Evolutionary conservation across 2,797 vertebrate genomes (phyloP).

Genomic region (Chelmon rostratus): DNA sequence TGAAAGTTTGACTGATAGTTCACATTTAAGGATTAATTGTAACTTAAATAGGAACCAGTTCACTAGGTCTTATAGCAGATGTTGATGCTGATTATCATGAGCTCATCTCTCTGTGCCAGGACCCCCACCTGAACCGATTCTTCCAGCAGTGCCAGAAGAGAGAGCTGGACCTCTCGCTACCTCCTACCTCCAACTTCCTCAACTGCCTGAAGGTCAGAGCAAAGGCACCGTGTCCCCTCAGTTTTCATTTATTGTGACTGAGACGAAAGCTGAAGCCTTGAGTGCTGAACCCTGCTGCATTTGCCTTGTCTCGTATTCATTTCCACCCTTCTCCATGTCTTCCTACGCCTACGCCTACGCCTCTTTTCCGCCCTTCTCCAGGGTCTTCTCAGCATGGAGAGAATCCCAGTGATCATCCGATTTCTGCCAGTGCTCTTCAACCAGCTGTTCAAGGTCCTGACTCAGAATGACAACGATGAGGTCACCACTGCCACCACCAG

Average conservation of each 20-base stretch:
- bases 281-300: background rate
- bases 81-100: conserved; percentile 39
- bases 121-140: conserved; percentile 94
- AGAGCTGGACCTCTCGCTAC: conserved; percentile 91
- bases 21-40: conserved; percentile 24
- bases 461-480: conserved; percentile 93
- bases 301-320: background rate
- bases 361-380: conserved; percentile 67
- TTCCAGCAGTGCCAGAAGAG: conserved; percentile 98
- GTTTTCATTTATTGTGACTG: conserved; percentile 12
- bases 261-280: conserved; percentile 26
- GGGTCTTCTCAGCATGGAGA: conserved; percentile 97
- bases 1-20: background rate
- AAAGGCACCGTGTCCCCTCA: conserved; percentile 21
- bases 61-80: conserved; percentile 61
- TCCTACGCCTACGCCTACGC: conserved; percentile 2
- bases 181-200: conserved; percentile 94
- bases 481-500: conserved; percentile 92
- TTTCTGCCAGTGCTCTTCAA: conserved; percentile 97
- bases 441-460: conserved; percentile 96
- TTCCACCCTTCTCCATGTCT: conserved; percentile 67
- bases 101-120: conserved; percentile 82
- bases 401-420: conserved; percentile 93
- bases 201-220: conserved; percentile 93
- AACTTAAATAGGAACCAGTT: conserved; percentile 24